Evolutionary conservation across 2,888 invertebrate species (phyloP), one percentile per base, ranked within the genome.

Genomic region (Acleris holmiana): DNA sequence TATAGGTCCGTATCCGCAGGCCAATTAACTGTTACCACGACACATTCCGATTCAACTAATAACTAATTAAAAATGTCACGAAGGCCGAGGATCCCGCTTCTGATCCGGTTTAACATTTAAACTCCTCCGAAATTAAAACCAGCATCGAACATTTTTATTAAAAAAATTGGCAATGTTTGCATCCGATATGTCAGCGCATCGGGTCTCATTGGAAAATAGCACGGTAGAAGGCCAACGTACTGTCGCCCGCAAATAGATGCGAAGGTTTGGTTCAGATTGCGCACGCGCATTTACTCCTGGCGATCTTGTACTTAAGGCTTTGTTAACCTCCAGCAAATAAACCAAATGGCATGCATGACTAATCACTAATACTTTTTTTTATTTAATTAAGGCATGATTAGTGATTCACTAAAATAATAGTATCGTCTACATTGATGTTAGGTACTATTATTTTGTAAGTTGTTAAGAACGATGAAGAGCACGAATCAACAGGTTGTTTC

Each of bases 171-270:
- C 47, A 68, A 57, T 55, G 65, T 66, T 62, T 66, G 66, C 67
- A 75, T 80, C 76, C 76, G 76, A 82, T 82, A 81, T 82, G 80
- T 77, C 77, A 80, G 76, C 81, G 79, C 81, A 83, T 72, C 62
- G 71, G 71, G 75, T 76, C 77, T 82, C 80, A 83, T 84, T 86
- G 83, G 83, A 86, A 87, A 86, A 87, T 82, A 83, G 85, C 84
- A 79, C 80, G 75, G 71, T 81, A 84, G 85, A 87, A 88, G 89
- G 91, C 89, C 88, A 89, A 90, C 78, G 89, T 84, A 89, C 89
- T 79, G 81, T 73, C 80, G 76, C 78, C 77, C 77, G 74, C 84
- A 91, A 91, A 91, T 91, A 91, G 91, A 84, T 69, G 73, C 79
- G 85, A 86, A 86, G 85, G 85, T 88, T 84, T 82, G 85, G 84